Evolutionary conservation across 2,888 invertebrate genomes (phyloP).

Genomic region (Endotricha flammealis): DNA sequence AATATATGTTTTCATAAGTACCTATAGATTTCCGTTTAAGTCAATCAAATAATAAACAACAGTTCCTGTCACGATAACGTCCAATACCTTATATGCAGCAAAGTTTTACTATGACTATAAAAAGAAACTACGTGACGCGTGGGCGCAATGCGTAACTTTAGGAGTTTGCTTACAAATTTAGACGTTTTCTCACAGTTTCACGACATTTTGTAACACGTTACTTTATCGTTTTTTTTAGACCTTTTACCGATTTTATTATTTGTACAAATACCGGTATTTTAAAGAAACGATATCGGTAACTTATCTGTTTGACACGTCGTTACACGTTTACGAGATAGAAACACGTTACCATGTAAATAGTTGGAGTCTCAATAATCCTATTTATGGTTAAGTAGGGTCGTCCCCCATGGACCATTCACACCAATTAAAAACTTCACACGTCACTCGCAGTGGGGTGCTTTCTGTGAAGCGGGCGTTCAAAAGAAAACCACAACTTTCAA

Average conservation of each 20-base stretch:
- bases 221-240: constrained; percentile 45
- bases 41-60: too few relatives aligned
- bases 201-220: constrained; percentile 49
- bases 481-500: constrained; percentile 3
- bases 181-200: constrained; percentile 54
- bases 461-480: constrained; percentile 7
- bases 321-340: constrained; percentile 20
- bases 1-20: too few relatives aligned
- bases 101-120: background rate
- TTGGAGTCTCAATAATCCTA: constrained; percentile 37
- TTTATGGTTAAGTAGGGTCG: constrained; percentile 43
- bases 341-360: constrained; percentile 22
- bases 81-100: background rate
- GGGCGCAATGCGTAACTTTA: constrained; percentile 48
- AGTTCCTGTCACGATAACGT: background rate
- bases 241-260: too few relatives aligned
- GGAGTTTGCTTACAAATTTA: constrained; percentile 54
- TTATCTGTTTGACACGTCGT: constrained; percentile 23
- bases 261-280: too few relatives aligned
- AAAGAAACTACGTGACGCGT: constrained; percentile 27
- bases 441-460: constrained; percentile 55
- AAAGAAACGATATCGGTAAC: constrained; percentile 15
- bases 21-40: too few relatives aligned
- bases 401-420: constrained; percentile 42
- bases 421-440: constrained; percentile 76